Conservation (phyloP, 2,888 invertebrate genomes). For the Hirtodrosophila confusa region DNA sequence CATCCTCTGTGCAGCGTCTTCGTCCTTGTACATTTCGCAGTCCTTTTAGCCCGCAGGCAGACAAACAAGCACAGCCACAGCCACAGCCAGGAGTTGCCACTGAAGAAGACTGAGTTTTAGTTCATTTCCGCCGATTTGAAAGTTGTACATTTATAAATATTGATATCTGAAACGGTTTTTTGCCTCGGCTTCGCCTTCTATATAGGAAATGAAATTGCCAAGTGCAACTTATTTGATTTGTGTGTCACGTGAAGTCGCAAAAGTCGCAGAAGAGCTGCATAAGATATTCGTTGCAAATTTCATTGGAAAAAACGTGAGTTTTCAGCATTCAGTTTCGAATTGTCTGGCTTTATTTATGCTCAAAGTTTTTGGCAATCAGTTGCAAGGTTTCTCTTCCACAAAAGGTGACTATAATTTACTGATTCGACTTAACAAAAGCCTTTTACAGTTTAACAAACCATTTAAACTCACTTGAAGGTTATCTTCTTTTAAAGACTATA, state of each 20-base stretch:
- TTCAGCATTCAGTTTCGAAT: constrained; percentile 1
- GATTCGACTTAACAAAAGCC: background rate
- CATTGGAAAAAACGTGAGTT: constrained; percentile 14
- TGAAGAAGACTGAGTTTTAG: constrained; percentile 35
- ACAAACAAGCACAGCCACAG: constrained; percentile 24
- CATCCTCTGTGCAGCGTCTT: constrained; percentile 18
- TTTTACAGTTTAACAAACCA: too few species aligned
- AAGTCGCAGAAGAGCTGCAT: constrained; percentile 1
- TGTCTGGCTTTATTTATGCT: constrained; percentile 6
- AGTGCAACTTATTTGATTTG: constrained; percentile 51
- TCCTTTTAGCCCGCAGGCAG: constrained; percentile 22
- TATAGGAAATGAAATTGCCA: constrained; percentile 37
- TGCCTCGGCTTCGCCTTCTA: constrained; percentile 17
- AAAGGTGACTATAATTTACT: background rate
- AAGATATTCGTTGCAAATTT: constrained; percentile 1
- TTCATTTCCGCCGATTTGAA: constrained; percentile 47
- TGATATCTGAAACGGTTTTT: constrained; percentile 28
- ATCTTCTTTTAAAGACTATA: too few species aligned
- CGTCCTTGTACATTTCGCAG: constrained; percentile 25
- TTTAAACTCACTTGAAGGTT: too few species aligned
- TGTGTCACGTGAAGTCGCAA: constrained; percentile 8
- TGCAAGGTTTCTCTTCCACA: background rate
- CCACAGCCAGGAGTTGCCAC: background rate
- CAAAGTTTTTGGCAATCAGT: constrained; percentile 22
- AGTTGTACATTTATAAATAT: constrained; percentile 15